These are phyloP conservation scores for Intellagama lesueurii DNA, from an alignment of 2,797 vertebrate species.

Conservation along the genomic window DNA sequence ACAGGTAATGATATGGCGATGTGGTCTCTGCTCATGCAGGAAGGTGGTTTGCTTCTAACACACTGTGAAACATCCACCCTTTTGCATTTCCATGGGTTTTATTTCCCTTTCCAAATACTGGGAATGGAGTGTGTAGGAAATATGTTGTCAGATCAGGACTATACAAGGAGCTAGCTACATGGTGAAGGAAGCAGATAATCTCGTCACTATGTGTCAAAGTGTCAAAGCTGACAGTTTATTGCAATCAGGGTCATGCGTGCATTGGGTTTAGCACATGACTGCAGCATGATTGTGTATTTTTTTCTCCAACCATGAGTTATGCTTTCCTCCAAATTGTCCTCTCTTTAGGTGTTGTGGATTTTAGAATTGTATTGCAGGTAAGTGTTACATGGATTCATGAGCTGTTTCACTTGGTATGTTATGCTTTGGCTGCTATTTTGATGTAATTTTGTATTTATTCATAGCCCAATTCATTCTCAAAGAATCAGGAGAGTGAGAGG, in stretches of 20 bases:
- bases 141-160: not conserved
- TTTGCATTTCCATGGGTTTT: not conserved
- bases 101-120: not conserved
- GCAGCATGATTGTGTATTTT: slow-evolving; percentile 58
- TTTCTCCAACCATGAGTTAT: slow-evolving; percentile 66
- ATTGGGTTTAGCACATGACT: slow-evolving; percentile 6
- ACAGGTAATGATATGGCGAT: not conserved
- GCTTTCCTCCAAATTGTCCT: slow-evolving; percentile 69
- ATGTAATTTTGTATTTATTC: not conserved
- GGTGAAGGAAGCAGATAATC: not conserved
- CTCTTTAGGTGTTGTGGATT: slow-evolving; percentile 67
- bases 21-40: not conserved
- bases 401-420: slow-evolving; percentile 63
- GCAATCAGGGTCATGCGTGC: not conserved
- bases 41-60: not conserved
- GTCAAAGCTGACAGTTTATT: not conserved
- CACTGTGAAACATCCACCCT: not conserved
- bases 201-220: not conserved
- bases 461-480: not conserved
- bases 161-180: not conserved
- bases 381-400: slow-evolving; percentile 64
- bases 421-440: slow-evolving; percentile 16
- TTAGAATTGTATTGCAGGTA: slow-evolving; percentile 73
- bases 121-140: not conserved
- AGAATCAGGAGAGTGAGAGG: not conserved